phyloP scores from a whole-genome alignment of 2,113 vertebrate species.

The Parus major region DNA sequence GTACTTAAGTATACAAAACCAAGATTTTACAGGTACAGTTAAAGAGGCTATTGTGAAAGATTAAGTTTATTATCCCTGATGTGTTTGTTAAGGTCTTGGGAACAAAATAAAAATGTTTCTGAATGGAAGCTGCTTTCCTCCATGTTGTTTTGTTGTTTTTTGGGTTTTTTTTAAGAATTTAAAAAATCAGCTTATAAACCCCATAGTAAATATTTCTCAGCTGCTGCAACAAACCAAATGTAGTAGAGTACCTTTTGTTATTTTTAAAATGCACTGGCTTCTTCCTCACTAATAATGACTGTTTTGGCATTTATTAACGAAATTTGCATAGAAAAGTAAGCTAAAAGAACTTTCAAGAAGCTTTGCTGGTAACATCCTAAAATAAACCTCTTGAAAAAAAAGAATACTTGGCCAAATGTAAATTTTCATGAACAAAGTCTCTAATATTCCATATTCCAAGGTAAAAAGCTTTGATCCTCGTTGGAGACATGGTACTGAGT shows the following conservation, averaged over 20 bases:
- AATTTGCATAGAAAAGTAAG: neutral
- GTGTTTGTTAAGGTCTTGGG: neutral
- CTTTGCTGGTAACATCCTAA: neutral
- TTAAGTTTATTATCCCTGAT: neutral
- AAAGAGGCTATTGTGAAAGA: neutral
- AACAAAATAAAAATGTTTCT: neutral
- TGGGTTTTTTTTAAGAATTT: neutral
- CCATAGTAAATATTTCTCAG: neutral
- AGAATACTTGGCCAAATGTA: neutral
- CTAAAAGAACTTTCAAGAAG: neutral
- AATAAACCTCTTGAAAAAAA: neutral
- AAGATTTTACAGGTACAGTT: neutral
- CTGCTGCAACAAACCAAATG: neutral
- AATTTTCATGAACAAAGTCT: neutral
- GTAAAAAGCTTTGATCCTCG: neutral
- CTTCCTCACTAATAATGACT: neutral
- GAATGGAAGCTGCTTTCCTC: neutral
- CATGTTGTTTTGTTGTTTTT: rapidly evolving
- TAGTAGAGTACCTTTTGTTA: neutral
- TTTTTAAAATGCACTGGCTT: neutral
- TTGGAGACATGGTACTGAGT: neutral
- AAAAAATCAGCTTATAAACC: neutral
- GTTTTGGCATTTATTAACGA: neutral
- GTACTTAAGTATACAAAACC: neutral
- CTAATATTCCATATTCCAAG: neutral